Conservation (phyloP, 2,888 invertebrate genomes). For the Troides oblongomaculatus region DNA sequence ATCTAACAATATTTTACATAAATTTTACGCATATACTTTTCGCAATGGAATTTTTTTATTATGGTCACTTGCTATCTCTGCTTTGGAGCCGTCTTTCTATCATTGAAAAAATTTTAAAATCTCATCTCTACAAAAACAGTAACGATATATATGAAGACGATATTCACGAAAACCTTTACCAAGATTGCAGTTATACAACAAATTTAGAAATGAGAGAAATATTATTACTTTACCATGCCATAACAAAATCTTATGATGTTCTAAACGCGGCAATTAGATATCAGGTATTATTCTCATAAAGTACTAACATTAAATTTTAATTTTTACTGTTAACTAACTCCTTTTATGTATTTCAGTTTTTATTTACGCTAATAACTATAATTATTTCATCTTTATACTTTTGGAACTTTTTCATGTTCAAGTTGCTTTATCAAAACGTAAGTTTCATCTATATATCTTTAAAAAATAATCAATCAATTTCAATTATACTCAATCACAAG, state of each 20-base stretch:
- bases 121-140: background rate
- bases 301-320: too few species aligned
- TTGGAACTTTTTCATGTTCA: background rate
- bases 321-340: background rate
- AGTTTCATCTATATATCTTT: background rate
- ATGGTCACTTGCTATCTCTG: constrained; percentile 13
- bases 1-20: background rate
- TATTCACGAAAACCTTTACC: background rate
- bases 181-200: background rate
- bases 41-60: constrained; percentile 1
- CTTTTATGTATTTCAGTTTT: constrained; percentile 7
- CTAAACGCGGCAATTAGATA: constrained; percentile 17
- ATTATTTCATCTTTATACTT: background rate
- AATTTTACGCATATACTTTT: background rate
- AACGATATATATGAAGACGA: background rate
- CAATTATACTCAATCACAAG: background rate
- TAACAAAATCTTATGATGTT: constrained; percentile 4
- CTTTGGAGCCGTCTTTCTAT: constrained; percentile 5
- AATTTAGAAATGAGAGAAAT: constrained; percentile 5
- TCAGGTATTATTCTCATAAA: constrained; percentile 4
- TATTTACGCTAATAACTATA: background rate
- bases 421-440: background rate
- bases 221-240: background rate
- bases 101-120: background rate
- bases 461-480: background rate